phyloP scores from a whole-genome alignment of 2,888 invertebrate genomes.

The Euproctis similis region DNA sequence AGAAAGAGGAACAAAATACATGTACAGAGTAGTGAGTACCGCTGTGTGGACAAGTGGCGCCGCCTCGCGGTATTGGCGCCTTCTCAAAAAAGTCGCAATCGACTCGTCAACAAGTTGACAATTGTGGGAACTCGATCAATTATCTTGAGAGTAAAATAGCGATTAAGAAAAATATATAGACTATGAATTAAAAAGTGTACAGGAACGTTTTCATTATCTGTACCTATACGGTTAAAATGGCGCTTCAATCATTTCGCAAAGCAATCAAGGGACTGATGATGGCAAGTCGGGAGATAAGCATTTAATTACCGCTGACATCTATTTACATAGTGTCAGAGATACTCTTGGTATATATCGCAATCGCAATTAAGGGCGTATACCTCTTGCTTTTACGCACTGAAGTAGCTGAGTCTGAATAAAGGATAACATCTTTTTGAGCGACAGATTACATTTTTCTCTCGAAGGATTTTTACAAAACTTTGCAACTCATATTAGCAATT shows the following conservation, averaged over 20 bases:
- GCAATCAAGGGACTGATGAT: conserved; percentile 59
- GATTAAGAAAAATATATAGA: conserved; percentile 69
- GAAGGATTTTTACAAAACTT: too few relatives aligned
- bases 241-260: conserved; percentile 70
- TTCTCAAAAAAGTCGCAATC: conserved; percentile 59
- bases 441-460: conserved; percentile 56
- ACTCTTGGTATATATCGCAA: conserved; percentile 66
- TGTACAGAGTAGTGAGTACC: conserved; percentile 38
- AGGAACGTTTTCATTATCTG: conserved; percentile 69
- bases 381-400: conserved; percentile 62
- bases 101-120: conserved; percentile 62
- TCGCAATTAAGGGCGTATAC: conserved; percentile 69
- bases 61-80: conserved; percentile 41
- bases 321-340: conserved; percentile 72
- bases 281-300: conserved; percentile 66
- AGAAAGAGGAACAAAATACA: too few relatives aligned
- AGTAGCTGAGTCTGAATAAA: conserved; percentile 44
- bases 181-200: conserved; percentile 55
- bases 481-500: too few relatives aligned
- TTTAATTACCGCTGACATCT: conserved; percentile 71
- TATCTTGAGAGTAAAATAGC: conserved; percentile 70
- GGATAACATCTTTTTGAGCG: conserved; percentile 64
- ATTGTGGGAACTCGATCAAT: conserved; percentile 75
- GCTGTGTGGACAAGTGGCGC: conserved; percentile 35
- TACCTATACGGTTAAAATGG: conserved; percentile 61